A percentile compares a stretch with the other conserved stretches of the same genome.
These are phyloP conservation scores for Paedocypris micromegethes DNA, from an alignment of 2,797 vertebrate species.

Conservation along the genomic window DNA sequence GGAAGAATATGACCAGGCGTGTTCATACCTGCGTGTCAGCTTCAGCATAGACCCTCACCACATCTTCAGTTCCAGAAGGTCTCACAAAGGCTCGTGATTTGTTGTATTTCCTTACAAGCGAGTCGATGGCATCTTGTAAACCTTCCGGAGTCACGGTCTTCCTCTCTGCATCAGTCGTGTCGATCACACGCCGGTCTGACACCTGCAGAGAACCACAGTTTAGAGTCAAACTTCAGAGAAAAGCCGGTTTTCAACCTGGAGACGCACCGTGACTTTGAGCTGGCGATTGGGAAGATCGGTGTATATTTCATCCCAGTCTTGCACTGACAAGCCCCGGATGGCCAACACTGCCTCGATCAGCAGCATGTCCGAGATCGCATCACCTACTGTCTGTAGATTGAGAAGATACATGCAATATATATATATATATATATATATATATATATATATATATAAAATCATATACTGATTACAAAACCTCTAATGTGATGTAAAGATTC, in stretches of 20 bases:
- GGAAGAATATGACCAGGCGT: not conserved
- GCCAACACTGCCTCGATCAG: constrained; percentile 87
- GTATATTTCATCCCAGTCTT: constrained; percentile 87
- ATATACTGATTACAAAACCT: no score
- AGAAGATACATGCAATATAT: constrained; percentile 1
- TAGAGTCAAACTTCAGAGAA: not conserved
- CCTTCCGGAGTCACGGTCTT: constrained; percentile 72
- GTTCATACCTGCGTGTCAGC: constrained; percentile 83
- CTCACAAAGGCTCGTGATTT: constrained; percentile 83
- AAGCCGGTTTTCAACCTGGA: not conserved
- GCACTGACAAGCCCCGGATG: constrained; percentile 76
- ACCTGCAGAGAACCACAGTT: constrained; percentile 65
- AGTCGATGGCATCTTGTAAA: constrained; percentile 81
- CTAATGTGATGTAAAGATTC: constrained; percentile 24
- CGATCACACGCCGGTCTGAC: constrained; percentile 79
- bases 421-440: no score
- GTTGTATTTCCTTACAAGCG: constrained; percentile 73
- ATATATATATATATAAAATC: no score
- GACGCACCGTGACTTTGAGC: constrained; percentile 86
- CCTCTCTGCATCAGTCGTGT: constrained; percentile 86
- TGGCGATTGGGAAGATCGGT: constrained; percentile 87
- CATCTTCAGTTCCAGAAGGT: constrained; percentile 90
- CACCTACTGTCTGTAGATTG: constrained; percentile 80
- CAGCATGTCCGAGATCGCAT: constrained; percentile 91
- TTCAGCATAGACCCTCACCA: constrained; percentile 88